phyloP scores from a whole-genome alignment of 2,797 vertebrate genomes.

The Pipistrellus pipistrellus region DNA sequence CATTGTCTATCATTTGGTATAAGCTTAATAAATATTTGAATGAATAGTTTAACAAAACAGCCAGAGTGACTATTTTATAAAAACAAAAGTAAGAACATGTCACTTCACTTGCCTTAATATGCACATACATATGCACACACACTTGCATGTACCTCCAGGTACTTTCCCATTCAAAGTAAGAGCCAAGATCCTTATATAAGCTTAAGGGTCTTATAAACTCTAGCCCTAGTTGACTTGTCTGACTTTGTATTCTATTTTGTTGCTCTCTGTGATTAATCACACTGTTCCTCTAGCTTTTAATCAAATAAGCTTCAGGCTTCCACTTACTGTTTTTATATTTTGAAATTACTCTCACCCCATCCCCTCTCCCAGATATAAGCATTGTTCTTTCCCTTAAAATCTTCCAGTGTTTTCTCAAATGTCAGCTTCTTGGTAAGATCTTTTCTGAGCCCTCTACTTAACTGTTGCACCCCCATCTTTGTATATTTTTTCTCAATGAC shows the following conservation, averaged over 20 bases:
- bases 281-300: neutral
- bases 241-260: neutral
- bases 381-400: neutral
- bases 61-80: neutral
- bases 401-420: neutral
- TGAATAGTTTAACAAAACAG: neutral
- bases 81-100: neutral
- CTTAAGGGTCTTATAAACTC: neutral
- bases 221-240: neutral
- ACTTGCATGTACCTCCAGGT: neutral
- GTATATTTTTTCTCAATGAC: neutral
- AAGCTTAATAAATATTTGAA: no score
- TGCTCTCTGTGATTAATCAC: neutral
- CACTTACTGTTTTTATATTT: neutral
- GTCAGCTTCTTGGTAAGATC: neutral
- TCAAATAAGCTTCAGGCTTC: neutral
- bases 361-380: neutral
- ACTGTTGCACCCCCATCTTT: neutral
- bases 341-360: neutral
- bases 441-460: neutral
- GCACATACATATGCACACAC: neutral
- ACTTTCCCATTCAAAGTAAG: conserved; percentile 22
- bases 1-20: no score
- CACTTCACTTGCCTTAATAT: neutral
- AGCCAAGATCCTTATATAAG: neutral